phyloP scores from a whole-genome alignment of 2,888 invertebrate species.

The Nephrocerus scutellatus region DNA sequence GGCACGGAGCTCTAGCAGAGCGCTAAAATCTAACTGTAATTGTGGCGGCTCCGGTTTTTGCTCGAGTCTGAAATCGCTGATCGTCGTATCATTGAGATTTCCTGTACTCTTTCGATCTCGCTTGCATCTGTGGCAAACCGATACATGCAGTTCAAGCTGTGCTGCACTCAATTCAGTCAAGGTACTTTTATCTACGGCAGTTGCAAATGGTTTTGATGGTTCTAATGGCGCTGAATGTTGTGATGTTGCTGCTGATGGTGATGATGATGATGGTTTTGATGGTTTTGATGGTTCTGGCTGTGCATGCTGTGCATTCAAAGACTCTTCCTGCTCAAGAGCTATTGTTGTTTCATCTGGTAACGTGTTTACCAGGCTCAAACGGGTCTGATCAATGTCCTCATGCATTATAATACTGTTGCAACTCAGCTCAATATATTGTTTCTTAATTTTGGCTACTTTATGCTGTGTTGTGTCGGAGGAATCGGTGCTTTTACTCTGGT shows the following conservation, averaged over 20 bases:
- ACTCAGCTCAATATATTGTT: conserved; percentile 16
- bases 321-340: too few species aligned
- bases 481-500: conserved; percentile 10
- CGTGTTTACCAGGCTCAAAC: conserved; percentile 17
- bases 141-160: conserved; percentile 3
- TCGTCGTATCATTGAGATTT: conserved; percentile 17
- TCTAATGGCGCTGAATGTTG: not conserved
- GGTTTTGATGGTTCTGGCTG: too few species aligned
- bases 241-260: not conserved
- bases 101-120: conserved; percentile 7
- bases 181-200: too few species aligned
- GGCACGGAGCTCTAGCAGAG: conserved; percentile 4
- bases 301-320: not conserved
- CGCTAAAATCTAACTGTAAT: conserved; percentile 9
- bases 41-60: conserved; percentile 11
- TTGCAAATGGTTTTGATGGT: not conserved
- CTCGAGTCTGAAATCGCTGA: conserved; percentile 16
- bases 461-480: conserved; percentile 13
- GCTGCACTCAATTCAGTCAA: too few species aligned
- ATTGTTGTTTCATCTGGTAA: conserved; percentile 16
- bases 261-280: too few species aligned
- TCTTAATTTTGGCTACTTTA: conserved; percentile 16
- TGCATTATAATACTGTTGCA: conserved; percentile 9
- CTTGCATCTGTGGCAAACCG: conserved; percentile 18
- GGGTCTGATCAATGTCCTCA: conserved; percentile 17